Base-by-base conservation (phyloP, 1,140 invertebrate species). In the Brachionus sp. region DNA sequence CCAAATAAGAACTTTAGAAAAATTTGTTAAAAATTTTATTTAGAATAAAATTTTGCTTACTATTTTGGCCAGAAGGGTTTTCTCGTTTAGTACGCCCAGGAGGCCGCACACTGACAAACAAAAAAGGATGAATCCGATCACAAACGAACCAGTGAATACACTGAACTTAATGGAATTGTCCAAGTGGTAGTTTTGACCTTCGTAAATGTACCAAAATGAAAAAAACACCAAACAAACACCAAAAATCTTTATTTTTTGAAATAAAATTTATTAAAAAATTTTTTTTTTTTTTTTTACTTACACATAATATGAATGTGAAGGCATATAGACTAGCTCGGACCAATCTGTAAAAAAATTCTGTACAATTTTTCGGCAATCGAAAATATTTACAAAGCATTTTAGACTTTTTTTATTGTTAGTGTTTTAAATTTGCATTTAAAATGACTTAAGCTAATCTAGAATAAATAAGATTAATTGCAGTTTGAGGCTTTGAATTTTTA, bases 121-220 rank as follows among this genome's bases (percentile, higher is more conserved):
- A 25, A 77, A 77, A 10, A 77, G 75, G 5, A 77, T 39, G 33
- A 57, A 50, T 7, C 75, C 75, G 23, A 77, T 50, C 29, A 77
- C 29, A 57, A 77, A 77, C 5, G 75, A 29, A 12, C 23, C 39
- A 19, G 75, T 16, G 75, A 77, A 77, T 19, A 77, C 75, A 35
- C 44, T 77, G 7, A 50, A 77, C 19, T 77, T 77, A 19, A 77
- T 35, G 6, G 75, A 77, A 25, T 77, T 77, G 35, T 77, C 75
- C 75, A 77, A 50, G 16, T 77, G 75, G 35, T 77, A 77, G 16
- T 77, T 77, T 57, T 46, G 19, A 5, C 75, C 75, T 46, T 77
- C 75, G 75, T 77, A 77, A 46, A 77, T 46, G 42, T 77, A 77
- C 75, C 75, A 77, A 35, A 77, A 77, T 35, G 75, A 77, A 16